These are phyloP conservation scores for Tipula vernalis DNA, from an alignment of 2,888 invertebrate species.

Conservation along the genomic window DNA sequence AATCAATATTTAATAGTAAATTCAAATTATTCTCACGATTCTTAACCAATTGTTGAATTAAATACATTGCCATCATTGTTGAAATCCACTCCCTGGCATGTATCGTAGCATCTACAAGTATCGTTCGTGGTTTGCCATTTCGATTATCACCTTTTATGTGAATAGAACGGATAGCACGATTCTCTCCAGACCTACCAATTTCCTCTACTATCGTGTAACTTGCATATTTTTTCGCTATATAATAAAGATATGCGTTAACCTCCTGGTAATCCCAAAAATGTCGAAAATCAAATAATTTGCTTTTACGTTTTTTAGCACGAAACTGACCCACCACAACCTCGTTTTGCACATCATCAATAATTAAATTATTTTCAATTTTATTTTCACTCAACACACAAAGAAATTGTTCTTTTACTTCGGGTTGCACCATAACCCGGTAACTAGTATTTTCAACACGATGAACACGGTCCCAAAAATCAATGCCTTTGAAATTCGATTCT, in stretches of 20 bases:
- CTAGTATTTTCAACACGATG: neutral
- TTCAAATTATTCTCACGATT: constrained; percentile 31
- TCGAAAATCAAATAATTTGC: neutral
- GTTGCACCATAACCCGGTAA: neutral
- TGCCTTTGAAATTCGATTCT: neutral
- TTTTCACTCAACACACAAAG: neutral
- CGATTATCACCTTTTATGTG: neutral
- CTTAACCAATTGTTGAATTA: constrained; percentile 45
- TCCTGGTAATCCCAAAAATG: neutral
- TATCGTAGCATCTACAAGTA: neutral
- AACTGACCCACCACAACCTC: neutral
- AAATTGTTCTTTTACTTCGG: neutral
- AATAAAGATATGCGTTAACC: neutral
- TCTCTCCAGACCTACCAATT: neutral
- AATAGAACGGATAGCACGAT: neutral
- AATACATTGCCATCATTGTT: constrained; percentile 21
- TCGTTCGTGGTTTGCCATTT: neutral
- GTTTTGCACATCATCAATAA: neutral
- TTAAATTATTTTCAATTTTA: neutral
- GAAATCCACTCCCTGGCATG: too few relatives aligned
- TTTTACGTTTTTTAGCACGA: neutral
- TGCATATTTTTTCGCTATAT: neutral
- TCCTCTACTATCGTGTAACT: neutral
- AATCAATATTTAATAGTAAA: constrained; percentile 38
- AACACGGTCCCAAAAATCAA: neutral